A percentile compares a stretch with the other conserved stretches of the same genome.
Evolutionary conservation across 2,888 invertebrate species (phyloP).

Genomic region (Aplocera efformata): DNA sequence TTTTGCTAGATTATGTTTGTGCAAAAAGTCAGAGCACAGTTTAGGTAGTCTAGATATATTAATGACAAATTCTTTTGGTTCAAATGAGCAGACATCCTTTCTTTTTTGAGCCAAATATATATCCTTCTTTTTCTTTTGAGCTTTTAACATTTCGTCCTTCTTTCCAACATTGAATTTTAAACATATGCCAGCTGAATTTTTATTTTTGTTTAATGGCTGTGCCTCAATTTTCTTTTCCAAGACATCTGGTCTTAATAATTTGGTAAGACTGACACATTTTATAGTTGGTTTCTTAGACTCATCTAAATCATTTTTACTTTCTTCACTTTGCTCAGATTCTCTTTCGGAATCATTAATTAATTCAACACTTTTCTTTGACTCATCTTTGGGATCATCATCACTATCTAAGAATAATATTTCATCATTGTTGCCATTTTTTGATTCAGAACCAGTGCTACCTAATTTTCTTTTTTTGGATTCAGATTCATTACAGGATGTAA

Average conservation of each 20-base stretch:
- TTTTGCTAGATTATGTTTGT: conserved; percentile 42
- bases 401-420: conserved; percentile 4
- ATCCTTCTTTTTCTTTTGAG: conserved; percentile 19
- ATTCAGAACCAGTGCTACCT: conserved; percentile 10
- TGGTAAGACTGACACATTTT: conserved; percentile 65
- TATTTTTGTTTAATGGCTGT: background rate
- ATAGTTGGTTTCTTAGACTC: conserved; percentile 44
- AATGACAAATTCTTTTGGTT: conserved; percentile 51
- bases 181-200: background rate
- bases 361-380: background rate
- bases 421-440: conserved; percentile 15
- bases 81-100: conserved; percentile 52
- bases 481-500: conserved; percentile 11
- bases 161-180: conserved; percentile 10
- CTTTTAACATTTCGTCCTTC: conserved; percentile 11
- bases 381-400: background rate
- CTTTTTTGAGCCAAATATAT: conserved; percentile 41
- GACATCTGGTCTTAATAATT: conserved; percentile 58
- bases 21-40: conserved; percentile 43
- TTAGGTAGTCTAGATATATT: conserved; percentile 47
- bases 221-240: conserved; percentile 17
- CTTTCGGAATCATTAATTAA: background rate
- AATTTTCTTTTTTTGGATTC: conserved; percentile 17
- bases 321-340: background rate
- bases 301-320: conserved; percentile 6